phyloP scores from a whole-genome alignment of 2,888 invertebrate species.

The Osmoderma eremita region DNA sequence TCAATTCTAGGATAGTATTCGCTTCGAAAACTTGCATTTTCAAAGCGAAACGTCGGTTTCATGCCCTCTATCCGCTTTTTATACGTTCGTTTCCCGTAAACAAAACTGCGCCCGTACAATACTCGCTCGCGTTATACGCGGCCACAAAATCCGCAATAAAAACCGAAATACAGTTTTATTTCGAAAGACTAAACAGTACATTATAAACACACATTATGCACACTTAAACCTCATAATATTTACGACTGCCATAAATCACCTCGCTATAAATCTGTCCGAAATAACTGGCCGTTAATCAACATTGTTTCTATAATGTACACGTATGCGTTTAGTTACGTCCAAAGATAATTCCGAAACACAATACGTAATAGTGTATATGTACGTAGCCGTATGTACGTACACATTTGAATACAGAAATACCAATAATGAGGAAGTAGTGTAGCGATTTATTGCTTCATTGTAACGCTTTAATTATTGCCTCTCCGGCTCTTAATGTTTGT shows the following conservation, averaged over 20 bases:
- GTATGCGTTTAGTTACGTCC: conserved; percentile 47
- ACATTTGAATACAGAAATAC: conserved; percentile 34
- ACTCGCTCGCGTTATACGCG: conserved; percentile 15
- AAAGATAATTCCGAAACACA: conserved; percentile 41
- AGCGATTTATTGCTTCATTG: conserved; percentile 49
- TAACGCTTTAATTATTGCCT: conserved; percentile 32
- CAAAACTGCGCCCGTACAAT: conserved; percentile 15
- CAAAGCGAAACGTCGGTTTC: conserved; percentile 15
- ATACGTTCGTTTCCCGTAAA: conserved; percentile 29
- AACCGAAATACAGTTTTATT: conserved; percentile 38
- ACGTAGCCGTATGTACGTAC: conserved; percentile 5
- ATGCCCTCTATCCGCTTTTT: conserved; percentile 5
- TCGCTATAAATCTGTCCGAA: conserved; percentile 59
- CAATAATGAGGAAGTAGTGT: conserved; percentile 57
- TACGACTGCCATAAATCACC: conserved; percentile 59
- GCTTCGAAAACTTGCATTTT: too few relatives aligned
- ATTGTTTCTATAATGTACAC: conserved; percentile 60
- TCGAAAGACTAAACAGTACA: conserved; percentile 40
- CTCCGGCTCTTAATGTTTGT: conserved; percentile 19
- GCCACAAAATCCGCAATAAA: conserved; percentile 35
- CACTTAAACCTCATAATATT: conserved; percentile 50
- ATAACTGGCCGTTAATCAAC: conserved; percentile 59
- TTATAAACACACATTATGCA: conserved; percentile 42
- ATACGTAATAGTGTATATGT: conserved; percentile 32
- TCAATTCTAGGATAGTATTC: too few relatives aligned